Conservation (phyloP, 2,888 invertebrate genomes). For the Sarcophaga variegata region DNA sequence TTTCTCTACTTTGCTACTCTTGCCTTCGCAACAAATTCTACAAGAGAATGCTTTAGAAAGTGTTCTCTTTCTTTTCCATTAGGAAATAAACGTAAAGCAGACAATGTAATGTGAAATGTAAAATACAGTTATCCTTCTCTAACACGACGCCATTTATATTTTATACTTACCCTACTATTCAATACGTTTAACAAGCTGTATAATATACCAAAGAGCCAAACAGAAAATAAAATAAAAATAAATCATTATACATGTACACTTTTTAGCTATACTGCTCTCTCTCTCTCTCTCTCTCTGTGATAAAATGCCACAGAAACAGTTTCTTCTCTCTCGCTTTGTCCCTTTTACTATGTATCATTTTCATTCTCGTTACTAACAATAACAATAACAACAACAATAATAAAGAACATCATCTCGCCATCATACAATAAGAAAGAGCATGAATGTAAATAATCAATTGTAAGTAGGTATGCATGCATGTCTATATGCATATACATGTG, state of each 20-base stretch:
- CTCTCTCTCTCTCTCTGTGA: neutral
- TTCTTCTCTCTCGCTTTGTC: constrained; percentile 9
- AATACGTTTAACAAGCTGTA: constrained; percentile 55
- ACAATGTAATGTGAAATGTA: no score
- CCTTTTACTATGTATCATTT: neutral
- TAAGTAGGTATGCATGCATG: neutral
- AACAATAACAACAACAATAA: neutral
- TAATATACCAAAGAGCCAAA: constrained; percentile 27
- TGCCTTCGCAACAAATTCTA: no score
- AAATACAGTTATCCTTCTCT: constrained; percentile 48
- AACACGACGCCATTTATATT: constrained; percentile 67
- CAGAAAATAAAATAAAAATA: constrained; percentile 12
- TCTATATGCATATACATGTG: neutral
- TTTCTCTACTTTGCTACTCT: no score
- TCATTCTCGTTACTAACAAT: neutral
- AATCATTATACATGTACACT: neutral
- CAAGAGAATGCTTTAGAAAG: no score
- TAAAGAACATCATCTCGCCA: neutral
- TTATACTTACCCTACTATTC: constrained; percentile 42
- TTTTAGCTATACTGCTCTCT: neutral
- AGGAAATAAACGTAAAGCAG: neutral
- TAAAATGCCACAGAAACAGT: neutral
- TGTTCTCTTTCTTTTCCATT: neutral
- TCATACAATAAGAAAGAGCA: neutral
- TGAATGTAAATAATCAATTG: neutral